A percentile compares a stretch with the other conserved stretches of the same genome.
These are phyloP conservation scores for Caenorhabditis sp. DNA, from an alignment of 2,888 invertebrate species.

Conservation along the genomic window DNA sequence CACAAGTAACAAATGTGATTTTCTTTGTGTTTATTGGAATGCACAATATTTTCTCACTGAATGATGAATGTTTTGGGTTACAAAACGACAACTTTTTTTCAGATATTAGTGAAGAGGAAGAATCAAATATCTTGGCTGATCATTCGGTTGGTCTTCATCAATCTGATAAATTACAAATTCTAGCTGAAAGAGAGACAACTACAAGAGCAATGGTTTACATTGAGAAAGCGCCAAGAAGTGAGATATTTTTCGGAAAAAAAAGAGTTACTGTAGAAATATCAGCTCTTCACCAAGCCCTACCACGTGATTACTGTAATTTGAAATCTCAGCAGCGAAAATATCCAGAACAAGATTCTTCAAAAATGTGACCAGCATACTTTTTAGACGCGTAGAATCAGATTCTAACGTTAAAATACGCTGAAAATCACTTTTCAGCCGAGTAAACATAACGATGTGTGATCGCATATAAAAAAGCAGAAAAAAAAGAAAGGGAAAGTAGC, in stretches of 20 bases:
- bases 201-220: constrained; percentile 59
- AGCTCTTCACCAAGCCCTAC: neutral
- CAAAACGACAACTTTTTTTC: neutral
- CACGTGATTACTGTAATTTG: too few species aligned
- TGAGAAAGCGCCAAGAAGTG: constrained; percentile 32
- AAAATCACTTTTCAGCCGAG: too few species aligned
- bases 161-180: constrained; percentile 27
- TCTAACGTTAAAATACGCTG: too few species aligned
- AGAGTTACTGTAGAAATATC: neutral
- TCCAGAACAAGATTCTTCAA: too few species aligned
- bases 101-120: constrained; percentile 16
- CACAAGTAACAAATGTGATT: neutral
- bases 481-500: neutral
- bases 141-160: constrained; percentile 11
- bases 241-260: neutral
- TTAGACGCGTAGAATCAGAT: too few species aligned
- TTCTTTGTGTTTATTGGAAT: neutral
- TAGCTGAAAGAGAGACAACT: constrained; percentile 61
- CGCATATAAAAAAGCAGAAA: too few species aligned
- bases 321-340: too few species aligned
- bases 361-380: too few species aligned
- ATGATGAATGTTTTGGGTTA: neutral
- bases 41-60: neutral
- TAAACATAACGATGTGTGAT: too few species aligned
- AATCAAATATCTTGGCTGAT: constrained; percentile 17